Conservation (phyloP, 2,113 vertebrate genomes). For the Ameiurus melas region DNA sequence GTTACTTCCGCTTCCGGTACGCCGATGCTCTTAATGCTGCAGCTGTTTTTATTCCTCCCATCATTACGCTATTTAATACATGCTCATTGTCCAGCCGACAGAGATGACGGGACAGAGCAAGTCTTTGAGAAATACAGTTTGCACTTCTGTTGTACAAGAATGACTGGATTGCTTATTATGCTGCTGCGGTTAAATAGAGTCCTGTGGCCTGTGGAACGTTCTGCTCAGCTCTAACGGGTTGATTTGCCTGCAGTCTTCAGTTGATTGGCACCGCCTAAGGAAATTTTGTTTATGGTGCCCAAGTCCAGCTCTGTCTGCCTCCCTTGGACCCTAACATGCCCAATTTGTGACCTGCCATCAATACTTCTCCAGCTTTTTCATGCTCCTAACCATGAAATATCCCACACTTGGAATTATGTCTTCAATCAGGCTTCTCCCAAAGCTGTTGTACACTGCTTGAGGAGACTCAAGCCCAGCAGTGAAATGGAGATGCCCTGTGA, state of each 20-base stretch:
- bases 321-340: slow-evolving; percentile 46
- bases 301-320: slow-evolving; percentile 13
- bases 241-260: slow-evolving; percentile 57
- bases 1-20: neutral
- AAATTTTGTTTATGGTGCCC: slow-evolving; percentile 54
- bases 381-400: slow-evolving; percentile 71
- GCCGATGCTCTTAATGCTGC: neutral
- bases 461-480: slow-evolving; percentile 49
- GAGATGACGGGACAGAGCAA: neutral
- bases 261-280: slow-evolving; percentile 59
- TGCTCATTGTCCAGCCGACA: neutral
- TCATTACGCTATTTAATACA: slow-evolving; percentile 36
- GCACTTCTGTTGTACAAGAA: neutral
- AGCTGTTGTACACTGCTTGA: slow-evolving; percentile 53
- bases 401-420: slow-evolving; percentile 70
- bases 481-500: neutral
- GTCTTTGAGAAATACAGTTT: neutral
- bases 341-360: slow-evolving; percentile 56
- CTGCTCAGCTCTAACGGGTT: slow-evolving; percentile 39
- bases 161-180: neutral
- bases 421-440: slow-evolving; percentile 71
- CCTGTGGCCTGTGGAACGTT: neutral
- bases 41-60: slow-evolving; percentile 31
- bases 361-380: slow-evolving; percentile 66
- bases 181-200: slow-evolving; percentile 7